Percentiles rank a stretch among this genome's conserved stretches.
Evolutionary conservation across 2,888 invertebrate genomes (phyloP).

Genomic region (Cephalotes varians): DNA sequence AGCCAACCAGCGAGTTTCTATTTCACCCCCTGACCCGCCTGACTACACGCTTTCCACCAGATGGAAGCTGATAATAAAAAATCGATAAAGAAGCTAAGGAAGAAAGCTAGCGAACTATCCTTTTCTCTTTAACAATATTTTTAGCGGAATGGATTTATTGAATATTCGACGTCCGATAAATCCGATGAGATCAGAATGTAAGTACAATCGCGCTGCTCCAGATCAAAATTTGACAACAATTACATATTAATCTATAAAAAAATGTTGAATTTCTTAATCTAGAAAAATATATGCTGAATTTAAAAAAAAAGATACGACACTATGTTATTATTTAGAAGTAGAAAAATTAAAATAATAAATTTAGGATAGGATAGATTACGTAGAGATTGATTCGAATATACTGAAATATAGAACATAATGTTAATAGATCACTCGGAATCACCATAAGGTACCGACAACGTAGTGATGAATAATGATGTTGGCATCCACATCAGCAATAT

Average conservation of each 20-base stretch:
- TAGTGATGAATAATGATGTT: background rate
- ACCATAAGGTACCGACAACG: background rate
- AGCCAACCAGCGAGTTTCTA: conserved; percentile 30
- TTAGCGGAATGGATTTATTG: background rate
- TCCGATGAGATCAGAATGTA: background rate
- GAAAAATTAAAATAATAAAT: background rate
- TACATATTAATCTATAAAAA: background rate
- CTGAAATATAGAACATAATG: background rate
- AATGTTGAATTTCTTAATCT: background rate
- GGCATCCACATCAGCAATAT: conserved; percentile 20
- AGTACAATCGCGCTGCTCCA: background rate
- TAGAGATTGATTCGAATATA: background rate
- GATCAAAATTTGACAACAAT: background rate
- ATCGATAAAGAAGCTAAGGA: conserved; percentile 68
- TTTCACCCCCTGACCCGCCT: background rate
- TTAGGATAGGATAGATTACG: background rate
- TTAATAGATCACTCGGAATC: background rate
- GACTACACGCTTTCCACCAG: conserved; percentile 7
- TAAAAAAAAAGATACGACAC: background rate
- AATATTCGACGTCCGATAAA: background rate
- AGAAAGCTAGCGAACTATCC: conserved; percentile 8
- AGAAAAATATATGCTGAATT: background rate
- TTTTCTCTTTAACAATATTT: background rate
- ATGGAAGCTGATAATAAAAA: conserved; percentile 64
- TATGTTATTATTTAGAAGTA: background rate